These are phyloP conservation scores for Agrochola macilenta DNA, from an alignment of 2,888 invertebrate species.

Conservation along the genomic window DNA sequence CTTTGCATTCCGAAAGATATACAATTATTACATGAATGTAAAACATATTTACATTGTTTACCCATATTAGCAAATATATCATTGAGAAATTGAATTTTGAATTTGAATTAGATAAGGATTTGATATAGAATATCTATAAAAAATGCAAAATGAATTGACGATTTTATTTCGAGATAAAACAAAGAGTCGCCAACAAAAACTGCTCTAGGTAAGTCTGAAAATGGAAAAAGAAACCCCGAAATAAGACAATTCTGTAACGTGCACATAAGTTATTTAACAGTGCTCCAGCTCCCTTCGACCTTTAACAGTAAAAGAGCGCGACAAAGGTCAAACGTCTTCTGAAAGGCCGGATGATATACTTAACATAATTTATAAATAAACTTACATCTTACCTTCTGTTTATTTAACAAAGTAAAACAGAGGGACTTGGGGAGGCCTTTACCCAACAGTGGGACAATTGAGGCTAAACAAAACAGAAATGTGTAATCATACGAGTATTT, in stretches of 20 bases:
- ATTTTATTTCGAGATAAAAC: background rate
- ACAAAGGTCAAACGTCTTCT: conserved; percentile 62
- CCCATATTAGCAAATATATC: too few relatives aligned
- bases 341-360: conserved; percentile 31
- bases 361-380: conserved; percentile 35
- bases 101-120: too few relatives aligned
- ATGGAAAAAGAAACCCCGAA: conserved; percentile 9
- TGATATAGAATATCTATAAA: too few relatives aligned
- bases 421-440: background rate
- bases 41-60: too few relatives aligned
- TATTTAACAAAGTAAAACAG: background rate
- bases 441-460: background rate
- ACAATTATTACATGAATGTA: too few relatives aligned
- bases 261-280: conserved; percentile 51
- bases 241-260: conserved; percentile 27
- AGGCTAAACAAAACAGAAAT: background rate
- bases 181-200: background rate
- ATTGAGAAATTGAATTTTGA: too few relatives aligned
- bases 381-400: background rate
- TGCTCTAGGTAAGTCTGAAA: background rate
- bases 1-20: too few relatives aligned
- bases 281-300: conserved; percentile 36
- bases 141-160: background rate
- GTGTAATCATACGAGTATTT: conserved; percentile 1
- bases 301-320: conserved; percentile 59